Evolutionary conservation across 2,113 vertebrate genomes (phyloP), one percentile per base, ranked within the genome.

Genomic region (Seriola quinqueradiata): DNA sequence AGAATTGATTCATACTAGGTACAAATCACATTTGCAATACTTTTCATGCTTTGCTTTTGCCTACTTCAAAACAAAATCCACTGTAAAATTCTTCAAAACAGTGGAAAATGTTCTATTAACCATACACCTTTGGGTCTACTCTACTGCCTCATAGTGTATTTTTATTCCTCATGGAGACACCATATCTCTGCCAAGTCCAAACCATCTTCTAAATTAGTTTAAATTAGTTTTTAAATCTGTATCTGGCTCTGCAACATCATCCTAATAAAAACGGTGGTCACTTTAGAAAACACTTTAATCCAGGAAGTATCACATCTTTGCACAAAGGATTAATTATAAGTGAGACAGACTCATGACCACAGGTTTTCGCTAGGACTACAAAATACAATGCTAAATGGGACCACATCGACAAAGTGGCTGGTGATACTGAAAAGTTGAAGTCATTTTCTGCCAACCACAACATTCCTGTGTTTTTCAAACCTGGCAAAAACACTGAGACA

Each of bases 401-500:
- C 16, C 21, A 58, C 59, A 36, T 68, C 8, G 4, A 25, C 50
- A 28, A 50, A 77, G 58, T 67, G 42, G 50, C 46, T 19, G 5
- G 25, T 16, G 48, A 54, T 59, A 19, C 66, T 73, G 46, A 69
- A 72, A 65, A 25, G 40, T 74, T 14, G 50, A 44, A 64, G 77
- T 13, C 32, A 54, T 59, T 74, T 77, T 40, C 50, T 46, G 84
- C 38, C 54, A 58, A 80, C 72, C n/a, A 58, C 57, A 83, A 61
- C 77, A 79, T 84, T 81, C 75, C 58, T 79, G 79, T 74, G 63
- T 70, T 61, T 66, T 75, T 67, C 8, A 65, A 82, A 76, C 23
- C 50, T 64, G 75, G 57, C 73, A 86, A 82, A 60, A n/a, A 21
- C 59, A 57, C 16, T 52, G 55, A 76, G 57, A 64, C 28, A 25